Percentiles rank a stretch among this genome's conserved stretches.
Conservation (phyloP, 2,888 invertebrate genomes). For the Aricia artaxerxes region DNA sequence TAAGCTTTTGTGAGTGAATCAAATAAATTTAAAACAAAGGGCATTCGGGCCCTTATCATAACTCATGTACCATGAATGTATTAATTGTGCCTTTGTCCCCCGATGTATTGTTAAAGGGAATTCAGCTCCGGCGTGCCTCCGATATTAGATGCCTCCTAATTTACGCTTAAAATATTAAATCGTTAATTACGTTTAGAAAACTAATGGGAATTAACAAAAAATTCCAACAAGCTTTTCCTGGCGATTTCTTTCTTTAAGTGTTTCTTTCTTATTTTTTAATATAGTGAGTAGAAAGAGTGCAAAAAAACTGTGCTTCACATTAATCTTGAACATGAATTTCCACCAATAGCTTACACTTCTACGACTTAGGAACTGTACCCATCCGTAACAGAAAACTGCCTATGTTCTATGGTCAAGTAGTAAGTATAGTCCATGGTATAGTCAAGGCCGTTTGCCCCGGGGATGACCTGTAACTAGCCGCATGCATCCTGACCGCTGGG, state of each 20-base stretch:
- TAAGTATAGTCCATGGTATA: too few species aligned
- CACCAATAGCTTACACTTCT: too few species aligned
- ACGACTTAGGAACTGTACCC: neutral
- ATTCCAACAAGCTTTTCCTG: neutral
- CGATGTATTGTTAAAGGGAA: constrained; percentile 25
- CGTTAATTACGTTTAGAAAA: neutral
- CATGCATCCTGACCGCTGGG: too few species aligned
- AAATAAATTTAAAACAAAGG: constrained; percentile 30
- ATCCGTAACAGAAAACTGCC: neutral
- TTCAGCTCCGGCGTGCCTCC: constrained; percentile 10
- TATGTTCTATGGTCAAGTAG: neutral
- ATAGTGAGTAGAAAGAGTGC: too few species aligned
- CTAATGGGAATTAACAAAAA: neutral
- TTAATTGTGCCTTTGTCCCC: constrained; percentile 29
- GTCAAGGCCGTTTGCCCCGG: too few species aligned
- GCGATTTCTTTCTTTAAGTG: neutral
- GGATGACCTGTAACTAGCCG: too few species aligned
- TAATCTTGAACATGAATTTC: too few species aligned
- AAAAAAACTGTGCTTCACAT: too few species aligned
- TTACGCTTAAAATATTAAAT: constrained; percentile 13
- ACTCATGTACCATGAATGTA: constrained; percentile 31
- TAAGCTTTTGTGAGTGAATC: constrained; percentile 28
- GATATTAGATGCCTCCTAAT: constrained; percentile 19
- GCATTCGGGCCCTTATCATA: constrained; percentile 28
- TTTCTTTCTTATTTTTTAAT: too few species aligned